Evolutionary conservation across 2,113 vertebrate genomes (phyloP), one percentile per base, ranked within the genome.

Genomic region (Egretta garzetta): DNA sequence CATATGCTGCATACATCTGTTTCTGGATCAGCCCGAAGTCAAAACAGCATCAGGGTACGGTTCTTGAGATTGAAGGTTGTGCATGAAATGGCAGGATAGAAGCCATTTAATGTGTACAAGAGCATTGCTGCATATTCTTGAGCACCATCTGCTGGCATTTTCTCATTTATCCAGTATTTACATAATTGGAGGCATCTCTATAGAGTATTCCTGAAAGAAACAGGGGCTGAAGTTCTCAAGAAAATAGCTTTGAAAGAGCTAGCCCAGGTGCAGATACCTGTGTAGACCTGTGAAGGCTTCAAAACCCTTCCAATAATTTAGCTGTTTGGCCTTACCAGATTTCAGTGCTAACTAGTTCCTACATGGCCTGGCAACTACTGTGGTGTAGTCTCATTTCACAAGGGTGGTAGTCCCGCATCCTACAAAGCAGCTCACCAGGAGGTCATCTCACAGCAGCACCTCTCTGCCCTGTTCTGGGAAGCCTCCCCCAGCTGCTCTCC

Each of bases 141-240:
- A 80, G 88, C 86, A 92, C 86, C 94, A 92, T 90, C 88, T 97
- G 82, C 86, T 86, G 90, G 72, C 47, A 90, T 83, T 88, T 90
- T 80, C 55, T 94, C 72, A 63, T 83, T 84, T 84, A 80, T 80
- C 26, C 33, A 45, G 15, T 35, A 84, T 89, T 93, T 95, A 59
- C 88, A 60, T 80, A 84, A 90, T 47, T 91, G 64, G 47, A 85
- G 64, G 8, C 21, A 20, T 63, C 6, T 58, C 41, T 92, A 77
- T 63, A 71, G 63, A 83, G 90, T 26, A 35, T 35, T 81, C 83
- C 52, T 91, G 56, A 91, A 84, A n/a, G 56, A 84, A 79, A 30
- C 13, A 62, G n/a, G 14, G 86, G 13, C 49, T 72, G 56, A 89
- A 91, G 30, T 39, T 22, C 58, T 81, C 67, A 81, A 68, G 80